Evolutionary conservation across 2,113 vertebrate species (phyloP).

Genomic region (Edolisoma coerulescens): DNA sequence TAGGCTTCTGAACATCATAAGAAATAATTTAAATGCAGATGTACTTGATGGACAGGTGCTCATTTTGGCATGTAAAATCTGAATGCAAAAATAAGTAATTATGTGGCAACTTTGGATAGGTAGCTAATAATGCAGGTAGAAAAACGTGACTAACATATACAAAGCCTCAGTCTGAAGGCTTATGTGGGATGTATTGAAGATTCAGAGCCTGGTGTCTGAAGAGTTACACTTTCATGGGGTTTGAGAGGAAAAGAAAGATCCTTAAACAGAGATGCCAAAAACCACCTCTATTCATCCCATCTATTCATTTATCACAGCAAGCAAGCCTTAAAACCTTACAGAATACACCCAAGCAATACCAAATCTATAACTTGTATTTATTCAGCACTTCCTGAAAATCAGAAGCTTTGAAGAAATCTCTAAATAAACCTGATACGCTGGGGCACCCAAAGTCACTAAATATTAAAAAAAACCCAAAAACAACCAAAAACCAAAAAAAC

Average conservation of each 20-base stretch:
- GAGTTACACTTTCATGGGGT: neutral
- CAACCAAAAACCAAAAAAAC: too few species aligned
- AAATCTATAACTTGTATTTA: neutral
- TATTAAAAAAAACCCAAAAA: neutral
- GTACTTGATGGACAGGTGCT: neutral
- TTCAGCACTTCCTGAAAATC: neutral
- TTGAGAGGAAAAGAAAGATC: neutral
- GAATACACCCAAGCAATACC: neutral
- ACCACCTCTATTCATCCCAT: accelerated
- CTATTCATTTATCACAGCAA: neutral
- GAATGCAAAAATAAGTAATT: neutral
- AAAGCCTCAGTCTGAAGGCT: neutral
- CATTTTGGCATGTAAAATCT: neutral
- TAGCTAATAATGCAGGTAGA: neutral
- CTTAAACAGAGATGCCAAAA: neutral
- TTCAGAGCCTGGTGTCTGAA: neutral
- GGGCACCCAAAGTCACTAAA: neutral
- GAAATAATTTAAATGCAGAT: neutral
- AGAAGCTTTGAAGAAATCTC: neutral
- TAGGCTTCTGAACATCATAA: neutral
- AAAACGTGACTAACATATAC: neutral
- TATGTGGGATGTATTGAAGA: neutral
- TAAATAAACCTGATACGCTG: neutral
- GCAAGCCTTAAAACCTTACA: neutral
- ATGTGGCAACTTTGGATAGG: neutral